Conservation (phyloP, 2,888 invertebrate genomes). For the Agrochola macilenta region DNA sequence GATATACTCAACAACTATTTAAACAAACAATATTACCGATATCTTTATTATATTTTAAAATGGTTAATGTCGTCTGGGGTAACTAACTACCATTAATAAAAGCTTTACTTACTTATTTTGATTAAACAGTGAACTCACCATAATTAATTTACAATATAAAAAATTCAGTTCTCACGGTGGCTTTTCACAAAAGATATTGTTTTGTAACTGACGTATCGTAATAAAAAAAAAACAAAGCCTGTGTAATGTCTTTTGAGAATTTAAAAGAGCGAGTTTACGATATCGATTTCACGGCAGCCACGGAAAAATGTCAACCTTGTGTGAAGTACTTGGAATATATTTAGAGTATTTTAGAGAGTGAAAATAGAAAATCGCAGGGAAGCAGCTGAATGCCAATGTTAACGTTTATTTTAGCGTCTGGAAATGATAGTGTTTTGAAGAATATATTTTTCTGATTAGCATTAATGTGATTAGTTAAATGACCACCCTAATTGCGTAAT, state of each 20-base stretch:
- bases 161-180: not conserved
- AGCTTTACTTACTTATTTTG: not conserved
- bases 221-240: slow-evolving; percentile 45
- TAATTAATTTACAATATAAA: not conserved
- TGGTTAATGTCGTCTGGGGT: not conserved
- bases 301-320: slow-evolving; percentile 83
- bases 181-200: slow-evolving; percentile 2
- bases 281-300: slow-evolving; percentile 71
- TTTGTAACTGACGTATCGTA: slow-evolving; percentile 21
- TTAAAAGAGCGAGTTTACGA: slow-evolving; percentile 71
- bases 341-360: slow-evolving; percentile 81
- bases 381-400: slow-evolving; percentile 88
- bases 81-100: not conserved
- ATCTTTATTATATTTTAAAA: not conserved
- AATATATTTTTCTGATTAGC: slow-evolving; percentile 41
- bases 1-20: too few species aligned
- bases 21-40: too few species aligned
- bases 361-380: slow-evolving; percentile 86
- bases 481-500: too few species aligned
- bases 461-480: slow-evolving; percentile 19
- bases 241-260: slow-evolving; percentile 60
- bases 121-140: slow-evolving; percentile 17
- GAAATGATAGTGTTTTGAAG: slow-evolving; percentile 65
- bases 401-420: slow-evolving; percentile 82
- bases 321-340: slow-evolving; percentile 79